phyloP scores from a whole-genome alignment of 2,888 invertebrate genomes.

The Dryocosmus kuriphilus region DNA sequence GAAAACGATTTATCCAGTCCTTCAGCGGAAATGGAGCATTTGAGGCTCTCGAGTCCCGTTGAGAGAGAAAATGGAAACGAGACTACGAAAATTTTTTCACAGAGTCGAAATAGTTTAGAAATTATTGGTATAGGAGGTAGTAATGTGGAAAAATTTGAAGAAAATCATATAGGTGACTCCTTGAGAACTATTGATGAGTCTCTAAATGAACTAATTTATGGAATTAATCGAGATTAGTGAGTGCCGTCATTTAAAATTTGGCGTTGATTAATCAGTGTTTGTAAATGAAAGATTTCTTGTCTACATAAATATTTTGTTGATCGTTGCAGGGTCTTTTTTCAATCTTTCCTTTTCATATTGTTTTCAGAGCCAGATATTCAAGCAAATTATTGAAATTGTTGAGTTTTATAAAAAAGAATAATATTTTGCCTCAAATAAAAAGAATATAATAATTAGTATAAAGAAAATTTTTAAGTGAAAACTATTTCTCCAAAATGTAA shows the following conservation, averaged over 20 bases:
- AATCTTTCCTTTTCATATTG: too few species aligned
- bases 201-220: constrained; percentile 78
- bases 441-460: too few species aligned
- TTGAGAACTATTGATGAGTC: constrained; percentile 79
- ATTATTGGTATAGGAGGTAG: constrained; percentile 48
- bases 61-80: constrained; percentile 51
- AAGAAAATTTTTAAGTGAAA: too few species aligned
- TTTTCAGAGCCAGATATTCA: too few species aligned
- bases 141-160: constrained; percentile 59
- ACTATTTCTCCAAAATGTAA: too few species aligned
- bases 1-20: constrained; percentile 83
- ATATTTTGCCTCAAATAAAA: too few species aligned
- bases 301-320: too few species aligned
- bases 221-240: constrained; percentile 65
- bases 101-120: constrained; percentile 36
- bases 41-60: constrained; percentile 79
- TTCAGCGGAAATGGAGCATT: constrained; percentile 83
- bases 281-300: too few species aligned
- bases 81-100: constrained; percentile 46
- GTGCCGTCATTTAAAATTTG: not conserved
- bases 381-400: too few species aligned
- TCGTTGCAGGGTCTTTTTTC: too few species aligned
- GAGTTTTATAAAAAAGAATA: too few species aligned
- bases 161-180: constrained; percentile 59
- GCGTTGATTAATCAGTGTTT: not conserved